Percentiles rank a stretch among this genome's conserved stretches.
Conservation (phyloP, 2,888 invertebrate species). For the Drosophila ustulata region DNA sequence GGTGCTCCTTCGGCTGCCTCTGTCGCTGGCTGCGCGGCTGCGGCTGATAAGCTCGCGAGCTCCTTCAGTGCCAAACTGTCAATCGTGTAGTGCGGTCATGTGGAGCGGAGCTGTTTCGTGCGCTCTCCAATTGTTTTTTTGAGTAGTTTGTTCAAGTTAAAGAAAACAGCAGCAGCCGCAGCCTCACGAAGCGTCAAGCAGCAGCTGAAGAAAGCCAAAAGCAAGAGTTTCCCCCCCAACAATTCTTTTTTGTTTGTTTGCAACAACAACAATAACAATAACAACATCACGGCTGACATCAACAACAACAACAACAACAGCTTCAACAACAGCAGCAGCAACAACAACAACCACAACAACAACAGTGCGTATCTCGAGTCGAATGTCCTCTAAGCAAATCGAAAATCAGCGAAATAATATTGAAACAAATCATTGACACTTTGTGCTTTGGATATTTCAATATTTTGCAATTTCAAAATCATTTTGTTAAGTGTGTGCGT, state of each 20-base stretch:
- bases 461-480: constrained; percentile 20
- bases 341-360: constrained; percentile 16
- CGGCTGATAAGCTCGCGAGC: constrained; percentile 54
- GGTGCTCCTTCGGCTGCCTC: constrained; percentile 11
- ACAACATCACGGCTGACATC: constrained; percentile 5
- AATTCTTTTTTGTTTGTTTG: constrained; percentile 41
- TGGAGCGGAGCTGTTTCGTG: constrained; percentile 72
- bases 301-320: constrained; percentile 19
- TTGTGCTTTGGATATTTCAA: constrained; percentile 33
- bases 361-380: constrained; percentile 36
- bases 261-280: constrained; percentile 19
- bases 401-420: constrained; percentile 17
- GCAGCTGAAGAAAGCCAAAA: constrained; percentile 31
- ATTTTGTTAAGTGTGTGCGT: constrained; percentile 27
- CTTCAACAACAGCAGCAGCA: constrained; percentile 17
- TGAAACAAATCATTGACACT: constrained; percentile 36
- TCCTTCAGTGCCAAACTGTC: constrained; percentile 83
- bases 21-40: constrained; percentile 11
- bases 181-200: constrained; percentile 15
- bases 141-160: constrained; percentile 64
- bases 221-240: constrained; percentile 36
- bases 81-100: constrained; percentile 83
- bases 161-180: constrained; percentile 30
- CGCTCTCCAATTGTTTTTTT: constrained; percentile 68
- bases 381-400: constrained; percentile 14